Base-by-base conservation (phyloP, 2,888 invertebrate genomes). In the Amiota minor region DNA sequence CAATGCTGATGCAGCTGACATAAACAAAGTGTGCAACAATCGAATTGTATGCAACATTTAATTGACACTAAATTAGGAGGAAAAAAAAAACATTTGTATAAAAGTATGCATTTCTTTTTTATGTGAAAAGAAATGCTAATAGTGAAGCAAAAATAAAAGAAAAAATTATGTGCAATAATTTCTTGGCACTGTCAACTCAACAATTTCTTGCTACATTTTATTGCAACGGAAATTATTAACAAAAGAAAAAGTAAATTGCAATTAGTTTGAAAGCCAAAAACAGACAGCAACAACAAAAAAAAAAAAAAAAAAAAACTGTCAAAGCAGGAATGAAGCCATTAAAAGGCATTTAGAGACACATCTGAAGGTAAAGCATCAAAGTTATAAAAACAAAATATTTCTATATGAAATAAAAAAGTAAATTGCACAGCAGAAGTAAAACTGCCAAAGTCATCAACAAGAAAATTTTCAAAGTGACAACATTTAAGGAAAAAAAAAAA, bases 321-420 rank as follows among this genome's bases (percentile, higher is more conserved):
- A 83, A 82, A 85, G 83, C 84, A 85, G 74, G 81, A 85, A 83
- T 85, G 82, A 83, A 83, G 85, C 82, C 85, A 83, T 83, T 83
- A 83, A 83, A 82, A 68, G 50, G 67, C 50, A 45, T 20, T 68
- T 47, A 49, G 20, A 20, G 14, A n/a, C 53, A 35, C 35, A 35
- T 35, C 35, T 35, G 35, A 35, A 35, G 35, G 35, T 35, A 35
- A 35, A 35, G 35, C 35, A 50, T 12, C 53, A 50, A 50, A n/a
- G 12, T 50, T 50, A n/a, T 50, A 12, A 50, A 50, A n/a, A 50
- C 12, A 50, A 50, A 50, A n/a, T 12, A 50, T 4, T 2, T 2
- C 23, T 23, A 3, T 35, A 56, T 9, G 23, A 61, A 12, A 62
- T 16, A 11, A 65, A 47, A 10, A 65, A 47, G 16, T 16, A 47